A percentile compares a stretch with the other conserved stretches of the same genome.
phyloP scores from a whole-genome alignment of 2,888 invertebrate species.

The Clepsis dumicolana region DNA sequence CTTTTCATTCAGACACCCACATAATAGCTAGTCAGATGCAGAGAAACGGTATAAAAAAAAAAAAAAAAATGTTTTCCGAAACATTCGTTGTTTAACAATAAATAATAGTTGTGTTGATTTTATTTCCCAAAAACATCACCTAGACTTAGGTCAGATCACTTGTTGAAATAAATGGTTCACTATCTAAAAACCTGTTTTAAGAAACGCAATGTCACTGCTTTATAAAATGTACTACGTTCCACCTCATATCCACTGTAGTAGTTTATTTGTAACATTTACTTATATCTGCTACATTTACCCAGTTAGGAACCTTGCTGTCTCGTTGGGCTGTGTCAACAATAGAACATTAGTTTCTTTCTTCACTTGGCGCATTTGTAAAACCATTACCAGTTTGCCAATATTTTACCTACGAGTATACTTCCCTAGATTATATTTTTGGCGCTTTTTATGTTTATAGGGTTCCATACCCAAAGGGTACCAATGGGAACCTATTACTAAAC shows the following conservation, averaged over 20 bases:
- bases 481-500: too few relatives aligned
- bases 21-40: too few relatives aligned
- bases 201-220: background rate
- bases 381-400: background rate
- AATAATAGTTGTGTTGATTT: too few relatives aligned
- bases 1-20: background rate
- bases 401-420: background rate
- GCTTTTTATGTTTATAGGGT: too few relatives aligned
- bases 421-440: background rate
- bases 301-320: constrained; percentile 2
- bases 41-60: too few relatives aligned
- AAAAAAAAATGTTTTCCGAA: too few relatives aligned
- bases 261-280: background rate
- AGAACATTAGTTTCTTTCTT: constrained; percentile 4
- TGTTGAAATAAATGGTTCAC: too few relatives aligned
- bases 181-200: too few relatives aligned
- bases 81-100: too few relatives aligned
- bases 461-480: too few relatives aligned
- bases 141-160: too few relatives aligned
- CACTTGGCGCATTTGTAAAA: background rate
- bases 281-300: background rate
- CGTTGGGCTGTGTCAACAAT: constrained; percentile 7
- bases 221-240: background rate
- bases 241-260: background rate
- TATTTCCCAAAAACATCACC: too few relatives aligned